Percentiles rank a stretch among this genome's conserved stretches.
phyloP scores from a whole-genome alignment of 1,140 invertebrate species.

The Drosophila azteca region DNA sequence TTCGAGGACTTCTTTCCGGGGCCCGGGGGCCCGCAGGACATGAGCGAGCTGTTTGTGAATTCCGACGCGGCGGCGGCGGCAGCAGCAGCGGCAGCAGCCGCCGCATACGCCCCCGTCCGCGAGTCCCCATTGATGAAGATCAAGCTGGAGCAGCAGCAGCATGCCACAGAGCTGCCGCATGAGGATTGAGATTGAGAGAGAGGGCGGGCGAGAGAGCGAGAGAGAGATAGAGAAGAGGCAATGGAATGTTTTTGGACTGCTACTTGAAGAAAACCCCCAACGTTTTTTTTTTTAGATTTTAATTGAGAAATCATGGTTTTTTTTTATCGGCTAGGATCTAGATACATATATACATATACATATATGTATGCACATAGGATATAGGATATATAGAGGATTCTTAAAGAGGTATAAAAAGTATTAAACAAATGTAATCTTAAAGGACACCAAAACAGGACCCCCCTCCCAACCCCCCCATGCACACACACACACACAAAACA shows the following conservation, averaged over 20 bases:
- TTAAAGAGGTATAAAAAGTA: conserved; percentile 52
- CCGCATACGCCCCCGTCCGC: conserved; percentile 62
- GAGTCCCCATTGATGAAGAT: conserved; percentile 81
- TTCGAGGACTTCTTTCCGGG: conserved; percentile 85
- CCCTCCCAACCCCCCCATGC: conserved; percentile 3
- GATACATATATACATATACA: conserved; percentile 7
- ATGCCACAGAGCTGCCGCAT: conserved; percentile 73
- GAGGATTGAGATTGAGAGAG: conserved; percentile 59
- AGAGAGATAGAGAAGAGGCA: conserved; percentile 25
- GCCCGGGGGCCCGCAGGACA: conserved; percentile 76
- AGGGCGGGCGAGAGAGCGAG: conserved; percentile 32
- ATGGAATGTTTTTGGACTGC: conserved; percentile 73
- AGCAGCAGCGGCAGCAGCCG: conserved; percentile 57
- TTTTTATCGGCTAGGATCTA: conserved; percentile 66
- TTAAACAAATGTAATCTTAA: conserved; percentile 58
- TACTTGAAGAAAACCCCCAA: conserved; percentile 76
- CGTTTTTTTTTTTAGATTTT: conserved; percentile 72
- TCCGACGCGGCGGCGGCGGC: conserved; percentile 85
- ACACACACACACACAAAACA: conserved; percentile 29
- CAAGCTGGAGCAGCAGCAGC: conserved; percentile 80
- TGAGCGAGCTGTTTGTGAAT: conserved; percentile 87
- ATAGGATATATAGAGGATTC: too few relatives aligned
- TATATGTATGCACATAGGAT: conserved; percentile 6
- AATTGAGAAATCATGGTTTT: conserved; percentile 67
- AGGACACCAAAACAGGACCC: conserved; percentile 27